Evolutionary conservation across 2,888 invertebrate genomes (phyloP).

Genomic region (Folsomia manolachei): DNA sequence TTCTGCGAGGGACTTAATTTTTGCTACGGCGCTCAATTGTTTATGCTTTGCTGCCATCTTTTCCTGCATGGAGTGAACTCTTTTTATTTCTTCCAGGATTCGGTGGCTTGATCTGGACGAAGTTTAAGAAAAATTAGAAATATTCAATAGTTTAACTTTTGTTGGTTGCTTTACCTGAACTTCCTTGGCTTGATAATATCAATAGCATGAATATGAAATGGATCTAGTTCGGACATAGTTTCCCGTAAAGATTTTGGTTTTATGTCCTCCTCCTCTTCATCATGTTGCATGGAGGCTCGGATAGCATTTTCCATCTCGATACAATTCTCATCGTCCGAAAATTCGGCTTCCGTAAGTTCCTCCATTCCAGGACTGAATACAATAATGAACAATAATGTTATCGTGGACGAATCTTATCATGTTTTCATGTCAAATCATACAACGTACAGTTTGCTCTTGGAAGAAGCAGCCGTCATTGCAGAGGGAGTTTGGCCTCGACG

Average conservation of each 20-base stretch:
- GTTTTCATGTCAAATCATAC: no score
- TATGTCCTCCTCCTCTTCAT: not conserved
- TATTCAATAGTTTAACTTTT: no score
- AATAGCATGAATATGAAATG: not conserved
- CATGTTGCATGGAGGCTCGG: not conserved
- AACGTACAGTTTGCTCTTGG: no score
- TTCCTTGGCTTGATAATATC: not conserved
- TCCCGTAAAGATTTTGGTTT: not conserved
- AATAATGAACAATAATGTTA: no score
- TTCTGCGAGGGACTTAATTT: constrained; percentile 30
- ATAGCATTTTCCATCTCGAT: not conserved
- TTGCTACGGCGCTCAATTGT: constrained; percentile 25
- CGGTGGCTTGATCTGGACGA: not conserved
- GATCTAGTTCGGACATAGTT: not conserved
- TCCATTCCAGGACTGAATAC: no score
- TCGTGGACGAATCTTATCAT: no score
- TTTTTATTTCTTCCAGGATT: not conserved
- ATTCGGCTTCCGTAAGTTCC: not conserved
- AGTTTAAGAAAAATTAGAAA: no score
- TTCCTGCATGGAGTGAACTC: constrained; percentile 18
- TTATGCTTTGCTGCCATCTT: constrained; percentile 6
- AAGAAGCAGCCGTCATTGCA: no score
- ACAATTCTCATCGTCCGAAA: not conserved
- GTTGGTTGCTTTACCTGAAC: no score
- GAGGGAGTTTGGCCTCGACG: no score